Base-by-base conservation (phyloP, 2,888 invertebrate genomes). In the Nemurella pictetii region DNA sequence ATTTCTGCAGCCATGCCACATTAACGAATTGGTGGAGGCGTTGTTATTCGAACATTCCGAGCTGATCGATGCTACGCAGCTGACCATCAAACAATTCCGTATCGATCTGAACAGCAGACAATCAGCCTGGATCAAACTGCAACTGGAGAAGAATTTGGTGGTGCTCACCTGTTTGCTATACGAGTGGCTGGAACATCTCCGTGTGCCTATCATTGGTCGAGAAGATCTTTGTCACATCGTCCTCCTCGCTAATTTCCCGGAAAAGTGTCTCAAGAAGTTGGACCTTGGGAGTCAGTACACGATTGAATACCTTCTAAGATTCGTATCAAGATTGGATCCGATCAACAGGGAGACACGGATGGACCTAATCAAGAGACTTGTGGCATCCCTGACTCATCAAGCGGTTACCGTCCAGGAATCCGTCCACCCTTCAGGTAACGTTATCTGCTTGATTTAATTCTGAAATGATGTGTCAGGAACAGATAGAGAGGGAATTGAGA, bases 151-250 rank as follows among this genome's bases (percentile, higher is more conserved):
- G 84, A 91, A 93, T 88, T 88, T 95, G 0, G 90, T 91, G 12
- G 91, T 96, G 26, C 89, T 96, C 73, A 91, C 94, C 0, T 92
- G 92, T 0, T 89, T 96, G 3, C 90, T 96, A 72, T 95, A 94
- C 89, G 94, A 95, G 87, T 96, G 96, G 96, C 89, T 96, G 84
- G 96, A 96, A 88, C 93, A 93, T 27, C 90, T 96, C 80, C 94
- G 94, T 91, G 92, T 92, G 84, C 94, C 95, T 0, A 90, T 95
- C 35, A 89, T 96, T 26, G 92, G 93, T 86, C 90, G 93, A 29
- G 94, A 95, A 83, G 94, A 95, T 88, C 91, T 96, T 77, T 93
- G 94, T 84, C 91, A 92, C 83, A 93, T 96, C 83, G 94, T 95
- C 0, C 92, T 92, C 0, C 90, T 93, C 86, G 92, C 93, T 20